Evolutionary conservation across 2,888 invertebrate genomes (phyloP).

Genomic region (Pogonocherus hispidulus): DNA sequence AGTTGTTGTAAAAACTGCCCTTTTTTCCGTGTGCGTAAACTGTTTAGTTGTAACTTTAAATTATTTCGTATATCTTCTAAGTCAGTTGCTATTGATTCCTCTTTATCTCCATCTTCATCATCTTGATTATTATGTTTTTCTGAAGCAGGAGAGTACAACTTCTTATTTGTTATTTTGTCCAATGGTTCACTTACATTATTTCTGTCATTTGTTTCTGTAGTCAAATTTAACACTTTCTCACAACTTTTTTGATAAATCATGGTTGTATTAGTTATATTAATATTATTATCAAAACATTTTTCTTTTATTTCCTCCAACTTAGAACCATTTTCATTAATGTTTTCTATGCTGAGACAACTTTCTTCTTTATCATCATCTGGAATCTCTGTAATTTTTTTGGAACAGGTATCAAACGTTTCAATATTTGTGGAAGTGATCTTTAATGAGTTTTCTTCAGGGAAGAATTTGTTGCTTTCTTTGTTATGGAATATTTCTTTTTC

Average conservation of each 20-base stretch:
- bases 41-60: constrained; percentile 55
- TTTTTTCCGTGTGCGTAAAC: constrained; percentile 56
- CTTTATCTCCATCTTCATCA: neutral
- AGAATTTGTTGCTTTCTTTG: neutral
- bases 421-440: neutral
- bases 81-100: neutral
- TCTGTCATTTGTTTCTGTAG: no score
- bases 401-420: neutral
- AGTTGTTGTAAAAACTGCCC: constrained; percentile 39
- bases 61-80: constrained; percentile 56
- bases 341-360: neutral
- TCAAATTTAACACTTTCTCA: neutral
- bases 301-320: neutral
- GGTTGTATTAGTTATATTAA: neutral
- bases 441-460: neutral
- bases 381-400: neutral
- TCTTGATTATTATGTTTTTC: neutral
- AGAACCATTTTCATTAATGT: neutral
- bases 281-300: neutral
- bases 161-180: neutral
- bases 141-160: neutral
- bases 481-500: neutral
- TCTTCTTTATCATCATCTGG: neutral
- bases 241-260: neutral
- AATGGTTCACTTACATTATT: neutral